A percentile compares a stretch with the other conserved stretches of the same genome.
Conservation (phyloP, 2,797 vertebrate genomes). For the Notolabrus celidotus region DNA sequence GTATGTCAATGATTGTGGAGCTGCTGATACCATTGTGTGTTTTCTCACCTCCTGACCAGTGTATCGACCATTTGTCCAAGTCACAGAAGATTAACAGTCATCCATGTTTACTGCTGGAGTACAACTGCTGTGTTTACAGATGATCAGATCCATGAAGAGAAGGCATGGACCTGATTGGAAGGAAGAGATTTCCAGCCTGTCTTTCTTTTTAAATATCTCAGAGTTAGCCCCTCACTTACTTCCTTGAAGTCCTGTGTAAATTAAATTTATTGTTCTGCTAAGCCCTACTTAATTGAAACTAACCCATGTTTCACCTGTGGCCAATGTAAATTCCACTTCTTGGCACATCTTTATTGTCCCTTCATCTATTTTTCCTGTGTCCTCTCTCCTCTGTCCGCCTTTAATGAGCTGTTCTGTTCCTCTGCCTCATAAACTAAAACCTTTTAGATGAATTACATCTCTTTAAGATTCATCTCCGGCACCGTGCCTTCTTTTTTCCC, state of each 20-base stretch:
- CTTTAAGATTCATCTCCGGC: constrained; percentile 76
- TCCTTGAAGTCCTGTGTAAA: constrained; percentile 38
- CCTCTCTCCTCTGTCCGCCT: constrained; percentile 55
- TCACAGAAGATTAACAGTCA: constrained; percentile 58
- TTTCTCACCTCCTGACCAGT: constrained; percentile 38
- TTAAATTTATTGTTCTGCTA: constrained; percentile 59
- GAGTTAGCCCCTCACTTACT: constrained; percentile 24
- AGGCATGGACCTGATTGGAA: constrained; percentile 23
- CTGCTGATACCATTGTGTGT: constrained; percentile 47
- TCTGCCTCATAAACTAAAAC: constrained; percentile 78
- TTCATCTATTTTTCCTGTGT: constrained; percentile 68
- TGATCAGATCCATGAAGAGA: constrained; percentile 28
- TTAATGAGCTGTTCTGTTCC: constrained; percentile 74
- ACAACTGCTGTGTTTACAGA: constrained; percentile 52
- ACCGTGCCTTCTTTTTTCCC: constrained; percentile 53
- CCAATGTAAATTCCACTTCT: constrained; percentile 70
- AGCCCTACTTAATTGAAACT: constrained; percentile 71
- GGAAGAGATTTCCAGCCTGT: constrained; percentile 18
- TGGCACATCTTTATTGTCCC: constrained; percentile 70
- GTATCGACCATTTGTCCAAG: constrained; percentile 44
- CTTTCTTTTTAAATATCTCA: constrained; percentile 17
- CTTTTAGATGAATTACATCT: constrained; percentile 81
- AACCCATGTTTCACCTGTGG: constrained; percentile 70
- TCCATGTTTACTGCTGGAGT: constrained; percentile 53
- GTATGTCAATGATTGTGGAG: constrained; percentile 36